Conservation (phyloP, 2,888 invertebrate species). For the Diabrotica balteata region DNA sequence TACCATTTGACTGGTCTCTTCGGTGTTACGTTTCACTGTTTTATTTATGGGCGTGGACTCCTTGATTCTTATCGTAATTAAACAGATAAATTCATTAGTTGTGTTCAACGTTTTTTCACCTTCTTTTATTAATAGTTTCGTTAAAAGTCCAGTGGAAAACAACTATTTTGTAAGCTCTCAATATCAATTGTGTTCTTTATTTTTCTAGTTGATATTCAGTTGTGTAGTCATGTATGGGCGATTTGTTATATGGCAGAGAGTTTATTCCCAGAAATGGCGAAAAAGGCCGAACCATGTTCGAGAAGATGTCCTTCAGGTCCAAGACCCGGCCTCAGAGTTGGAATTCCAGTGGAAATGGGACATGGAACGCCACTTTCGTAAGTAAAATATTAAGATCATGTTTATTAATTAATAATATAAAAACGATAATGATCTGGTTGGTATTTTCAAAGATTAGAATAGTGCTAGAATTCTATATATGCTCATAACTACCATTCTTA, state of each 20-base stretch:
- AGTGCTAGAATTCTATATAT: too few relatives aligned
- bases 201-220: slow-evolving; percentile 67
- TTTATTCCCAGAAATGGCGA: slow-evolving; percentile 65
- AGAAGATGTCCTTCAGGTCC: slow-evolving; percentile 74
- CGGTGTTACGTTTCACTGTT: not conserved
- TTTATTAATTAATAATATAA: not conserved
- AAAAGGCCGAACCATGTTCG: slow-evolving; percentile 74
- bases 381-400: slow-evolving; percentile 39
- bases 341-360: slow-evolving; percentile 71
- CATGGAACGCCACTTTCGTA: slow-evolving; percentile 76
- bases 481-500: too few relatives aligned
- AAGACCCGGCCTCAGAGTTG: slow-evolving; percentile 64
- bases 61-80: too few relatives aligned
- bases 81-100: too few relatives aligned
- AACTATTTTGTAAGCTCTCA: not conserved
- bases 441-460: too few relatives aligned
- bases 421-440: not conserved
- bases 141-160: not conserved
- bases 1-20: too few relatives aligned
- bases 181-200: too few relatives aligned
- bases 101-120: not conserved
- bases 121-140: not conserved
- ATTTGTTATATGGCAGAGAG: slow-evolving; percentile 83
- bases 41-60: not conserved
- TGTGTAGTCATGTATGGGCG: slow-evolving; percentile 83